Percentiles rank a stretch among this genome's conserved stretches.
phyloP scores from a whole-genome alignment of 2,888 invertebrate genomes.

The Campoplex nolae region DNA sequence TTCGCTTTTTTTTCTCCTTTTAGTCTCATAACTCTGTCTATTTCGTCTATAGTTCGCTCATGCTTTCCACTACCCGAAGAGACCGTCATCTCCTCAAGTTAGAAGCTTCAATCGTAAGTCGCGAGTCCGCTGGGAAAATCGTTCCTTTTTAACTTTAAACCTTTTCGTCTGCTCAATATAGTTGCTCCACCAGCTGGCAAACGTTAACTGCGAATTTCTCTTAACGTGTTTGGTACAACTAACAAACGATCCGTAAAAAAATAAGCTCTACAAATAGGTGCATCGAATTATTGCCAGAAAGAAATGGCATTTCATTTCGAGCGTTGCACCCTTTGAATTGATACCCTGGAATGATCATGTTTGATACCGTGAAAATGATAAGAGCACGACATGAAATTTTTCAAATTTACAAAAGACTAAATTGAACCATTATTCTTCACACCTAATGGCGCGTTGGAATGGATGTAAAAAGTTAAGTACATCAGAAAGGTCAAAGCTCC shows the following conservation, averaged over 20 bases:
- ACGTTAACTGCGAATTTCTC: slow-evolving; percentile 47
- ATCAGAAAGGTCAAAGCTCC: neutral
- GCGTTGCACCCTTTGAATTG: neutral
- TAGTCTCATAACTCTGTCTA: slow-evolving; percentile 13
- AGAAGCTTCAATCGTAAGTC: slow-evolving; percentile 43
- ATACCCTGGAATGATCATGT: neutral
- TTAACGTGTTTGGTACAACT: slow-evolving; percentile 22
- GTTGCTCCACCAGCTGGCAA: slow-evolving; percentile 48
- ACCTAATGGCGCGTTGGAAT: neutral
- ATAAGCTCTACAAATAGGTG: neutral
- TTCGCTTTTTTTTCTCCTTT: neutral
- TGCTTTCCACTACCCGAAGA: slow-evolving; percentile 33
- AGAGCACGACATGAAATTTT: neutral
- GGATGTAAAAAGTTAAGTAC: neutral
- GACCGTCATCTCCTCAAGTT: slow-evolving; percentile 47
- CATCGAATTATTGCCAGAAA: neutral
- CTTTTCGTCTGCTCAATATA: slow-evolving; percentile 35
- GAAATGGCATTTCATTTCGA: neutral
- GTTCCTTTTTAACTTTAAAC: slow-evolving; percentile 65
- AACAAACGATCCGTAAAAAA: slow-evolving; percentile 22
- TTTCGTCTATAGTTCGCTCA: slow-evolving; percentile 20
- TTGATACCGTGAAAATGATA: neutral
- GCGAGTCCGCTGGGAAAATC: slow-evolving; percentile 55
- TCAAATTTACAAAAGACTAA: neutral
- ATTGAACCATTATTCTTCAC: neutral